Percentiles rank a stretch among this genome's conserved stretches.
These are phyloP conservation scores for Cecropterus lyciades DNA, from an alignment of 1,140 invertebrate genomes.

Conservation along the genomic window DNA sequence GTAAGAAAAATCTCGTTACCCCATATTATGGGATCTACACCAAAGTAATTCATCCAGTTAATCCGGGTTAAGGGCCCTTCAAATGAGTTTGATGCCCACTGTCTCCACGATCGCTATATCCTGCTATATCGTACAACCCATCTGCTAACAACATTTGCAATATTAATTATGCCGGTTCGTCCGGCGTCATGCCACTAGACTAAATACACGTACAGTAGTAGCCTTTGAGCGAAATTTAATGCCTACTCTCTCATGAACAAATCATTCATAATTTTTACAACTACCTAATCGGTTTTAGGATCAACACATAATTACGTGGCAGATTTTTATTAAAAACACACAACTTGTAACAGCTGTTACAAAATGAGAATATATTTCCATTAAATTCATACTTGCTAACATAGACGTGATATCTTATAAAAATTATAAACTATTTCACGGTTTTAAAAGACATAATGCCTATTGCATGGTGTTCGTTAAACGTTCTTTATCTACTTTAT, in stretches of 20 bases:
- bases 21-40: slow-evolving; percentile 2
- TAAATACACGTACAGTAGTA: slow-evolving; percentile 19
- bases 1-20: slow-evolving; percentile 10
- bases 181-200: slow-evolving; percentile 52
- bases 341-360: too few relatives aligned
- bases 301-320: too few relatives aligned
- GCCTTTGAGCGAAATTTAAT: slow-evolving; percentile 11
- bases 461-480: too few relatives aligned
- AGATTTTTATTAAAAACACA: too few relatives aligned
- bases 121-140: slow-evolving; percentile 40
- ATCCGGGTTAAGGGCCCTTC: slow-evolving; percentile 26
- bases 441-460: too few relatives aligned
- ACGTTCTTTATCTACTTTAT: too few relatives aligned
- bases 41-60: slow-evolving; percentile 32
- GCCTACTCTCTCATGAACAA: background rate
- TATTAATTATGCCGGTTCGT: slow-evolving; percentile 75
- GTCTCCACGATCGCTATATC: slow-evolving; percentile 22
- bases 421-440: too few relatives aligned
- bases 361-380: too few relatives aligned
- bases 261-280: too few relatives aligned
- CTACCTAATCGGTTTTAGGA: too few relatives aligned
- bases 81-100: slow-evolving; percentile 28
- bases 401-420: too few relatives aligned
- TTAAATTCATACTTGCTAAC: too few relatives aligned
- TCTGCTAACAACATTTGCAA: slow-evolving; percentile 79